Evolutionary conservation across 2,797 vertebrate species (phyloP).

Genomic region (Amblyraja radiata): DNA sequence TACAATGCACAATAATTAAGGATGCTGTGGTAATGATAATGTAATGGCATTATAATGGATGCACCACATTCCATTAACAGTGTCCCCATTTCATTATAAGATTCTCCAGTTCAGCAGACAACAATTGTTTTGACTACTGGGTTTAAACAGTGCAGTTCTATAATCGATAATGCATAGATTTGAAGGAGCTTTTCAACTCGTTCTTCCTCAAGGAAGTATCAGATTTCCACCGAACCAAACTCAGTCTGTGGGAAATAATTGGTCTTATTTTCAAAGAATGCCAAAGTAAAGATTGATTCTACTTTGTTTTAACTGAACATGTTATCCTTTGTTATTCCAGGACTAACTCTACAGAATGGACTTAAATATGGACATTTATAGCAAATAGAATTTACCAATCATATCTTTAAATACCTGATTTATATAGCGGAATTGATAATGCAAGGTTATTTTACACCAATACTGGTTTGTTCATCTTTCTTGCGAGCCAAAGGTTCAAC

Average conservation of each 20-base stretch:
- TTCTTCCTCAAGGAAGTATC: not conserved
- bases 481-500: no score
- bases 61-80: not conserved
- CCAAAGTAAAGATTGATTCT: not conserved
- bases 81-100: not conserved
- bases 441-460: not conserved
- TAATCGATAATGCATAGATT: not conserved
- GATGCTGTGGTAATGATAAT: conserved; percentile 1
- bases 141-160: not conserved
- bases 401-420: not conserved
- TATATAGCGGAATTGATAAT: not conserved
- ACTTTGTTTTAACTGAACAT: not conserved
- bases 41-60: conserved; percentile 18
- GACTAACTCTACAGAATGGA: not conserved
- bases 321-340: not conserved
- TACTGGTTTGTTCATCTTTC: no score
- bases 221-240: not conserved
- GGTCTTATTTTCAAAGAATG: not conserved
- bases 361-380: not conserved
- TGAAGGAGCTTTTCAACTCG: not conserved
- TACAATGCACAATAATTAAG: not conserved
- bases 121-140: not conserved
- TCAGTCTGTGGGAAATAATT: not conserved
- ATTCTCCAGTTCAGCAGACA: not conserved
- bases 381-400: not conserved